Conservation (phyloP, 2,797 vertebrate genomes). For the Cuculus canorus region DNA sequence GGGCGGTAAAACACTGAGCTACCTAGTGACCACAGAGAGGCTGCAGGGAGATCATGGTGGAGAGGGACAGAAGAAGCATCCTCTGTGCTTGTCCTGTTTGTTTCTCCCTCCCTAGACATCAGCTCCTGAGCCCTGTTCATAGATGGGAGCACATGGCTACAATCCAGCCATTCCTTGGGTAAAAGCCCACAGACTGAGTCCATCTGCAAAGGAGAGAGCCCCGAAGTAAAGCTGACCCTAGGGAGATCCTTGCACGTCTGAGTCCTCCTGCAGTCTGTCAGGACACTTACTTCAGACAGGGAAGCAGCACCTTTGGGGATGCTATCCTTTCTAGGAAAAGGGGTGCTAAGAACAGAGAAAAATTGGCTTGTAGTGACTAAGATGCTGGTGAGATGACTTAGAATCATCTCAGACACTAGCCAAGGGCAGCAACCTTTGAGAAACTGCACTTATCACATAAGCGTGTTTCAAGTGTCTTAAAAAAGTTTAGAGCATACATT, state of each 20-base stretch:
- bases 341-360: neutral
- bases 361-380: neutral
- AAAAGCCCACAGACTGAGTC: neutral
- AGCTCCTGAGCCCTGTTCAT: neutral
- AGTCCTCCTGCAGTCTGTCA: neutral
- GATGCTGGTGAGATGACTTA: neutral
- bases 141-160: neutral
- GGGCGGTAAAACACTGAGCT: neutral
- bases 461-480: neutral
- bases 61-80: neutral
- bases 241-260: neutral
- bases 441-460: neutral
- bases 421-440: neutral
- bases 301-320: neutral
- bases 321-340: neutral
- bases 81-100: neutral
- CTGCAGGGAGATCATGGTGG: neutral
- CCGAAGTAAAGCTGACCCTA: neutral
- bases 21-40: neutral
- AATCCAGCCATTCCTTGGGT: neutral
- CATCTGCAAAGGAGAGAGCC: neutral
- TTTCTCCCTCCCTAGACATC: neutral
- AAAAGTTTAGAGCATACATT: neutral
- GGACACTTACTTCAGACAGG: neutral
- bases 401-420: neutral